Evolutionary conservation across 2,113 vertebrate genomes (phyloP).

Genomic region (Menidia beryllina): DNA sequence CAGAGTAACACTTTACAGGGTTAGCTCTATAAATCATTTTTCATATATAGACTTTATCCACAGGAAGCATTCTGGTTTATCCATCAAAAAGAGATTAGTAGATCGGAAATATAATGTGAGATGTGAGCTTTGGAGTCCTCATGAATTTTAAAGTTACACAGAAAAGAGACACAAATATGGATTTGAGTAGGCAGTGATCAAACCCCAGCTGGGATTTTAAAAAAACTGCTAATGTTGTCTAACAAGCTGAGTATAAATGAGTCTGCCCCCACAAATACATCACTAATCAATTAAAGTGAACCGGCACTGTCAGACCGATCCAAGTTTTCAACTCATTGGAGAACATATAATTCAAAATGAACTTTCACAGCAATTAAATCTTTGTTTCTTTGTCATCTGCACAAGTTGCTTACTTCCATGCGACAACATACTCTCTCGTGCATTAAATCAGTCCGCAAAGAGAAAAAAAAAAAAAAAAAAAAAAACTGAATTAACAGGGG

Average conservation of each 20-base stretch:
- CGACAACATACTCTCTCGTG: conserved; percentile 50
- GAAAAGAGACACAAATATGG: neutral
- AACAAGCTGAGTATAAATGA: neutral
- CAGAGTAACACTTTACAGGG: too few relatives aligned
- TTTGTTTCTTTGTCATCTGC: conserved; percentile 40
- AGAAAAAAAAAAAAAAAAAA: conserved; percentile 29
- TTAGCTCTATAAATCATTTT: too few relatives aligned
- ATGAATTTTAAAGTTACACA: neutral
- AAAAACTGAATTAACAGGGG: conserved; percentile 39
- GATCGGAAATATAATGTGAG: neutral
- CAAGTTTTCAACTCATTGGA: neutral
- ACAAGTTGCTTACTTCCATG: conserved; percentile 40
- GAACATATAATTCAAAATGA: conserved; percentile 9
- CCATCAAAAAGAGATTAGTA: neutral
- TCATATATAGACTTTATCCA: too few relatives aligned
- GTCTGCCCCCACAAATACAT: neutral
- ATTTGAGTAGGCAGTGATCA: neutral
- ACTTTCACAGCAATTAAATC: conserved; percentile 31
- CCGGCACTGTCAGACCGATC: neutral
- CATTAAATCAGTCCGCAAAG: conserved; percentile 45
- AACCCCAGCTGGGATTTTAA: neutral
- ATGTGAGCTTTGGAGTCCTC: too few relatives aligned
- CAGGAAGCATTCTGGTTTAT: too few relatives aligned
- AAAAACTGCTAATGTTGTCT: neutral
- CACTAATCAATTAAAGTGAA: neutral